A percentile compares a stretch with the other conserved stretches of the same genome.
These are phyloP conservation scores for Megatriorchis doriae DNA, from an alignment of 2,113 vertebrate species.

Conservation along the genomic window DNA sequence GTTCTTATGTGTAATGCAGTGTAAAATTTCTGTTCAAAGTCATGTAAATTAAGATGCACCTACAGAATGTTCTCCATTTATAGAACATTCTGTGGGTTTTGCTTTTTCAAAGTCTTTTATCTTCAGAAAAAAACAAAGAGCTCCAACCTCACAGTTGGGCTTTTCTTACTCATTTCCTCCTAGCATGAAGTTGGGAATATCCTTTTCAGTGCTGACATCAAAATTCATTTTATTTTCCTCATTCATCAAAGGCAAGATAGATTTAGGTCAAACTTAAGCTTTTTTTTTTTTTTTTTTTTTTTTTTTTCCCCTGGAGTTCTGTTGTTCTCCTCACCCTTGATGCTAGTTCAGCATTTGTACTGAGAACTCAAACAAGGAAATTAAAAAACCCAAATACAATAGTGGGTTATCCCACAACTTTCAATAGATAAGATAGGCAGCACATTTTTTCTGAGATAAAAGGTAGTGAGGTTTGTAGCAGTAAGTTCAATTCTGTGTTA, in stretches of 20 bases:
- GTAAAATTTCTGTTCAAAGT: neutral
- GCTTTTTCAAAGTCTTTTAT: neutral
- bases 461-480: slow-evolving; percentile 12
- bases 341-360: slow-evolving; percentile 11
- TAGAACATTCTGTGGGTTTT: neutral
- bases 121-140: slow-evolving; percentile 1
- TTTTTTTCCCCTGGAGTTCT: neutral
- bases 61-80: neutral
- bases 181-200: neutral
- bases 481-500: slow-evolving; percentile 32
- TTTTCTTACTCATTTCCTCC: slow-evolving; percentile 36
- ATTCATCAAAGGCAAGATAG: slow-evolving; percentile 2
- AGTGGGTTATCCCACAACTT: neutral
- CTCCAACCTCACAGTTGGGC: slow-evolving; percentile 1
- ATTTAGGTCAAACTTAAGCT: neutral
- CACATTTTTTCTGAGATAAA: neutral
- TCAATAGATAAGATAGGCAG: neutral
- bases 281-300: neutral
- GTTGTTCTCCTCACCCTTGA: neutral
- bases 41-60: neutral
- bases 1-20: neutral
- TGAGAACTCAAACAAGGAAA: slow-evolving; percentile 10
- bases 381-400: neutral
- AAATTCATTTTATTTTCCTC: slow-evolving; percentile 22
- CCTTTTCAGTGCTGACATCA: slow-evolving; percentile 11